Conservation (phyloP, 2,113 vertebrate species). For the Sorex araneus region DNA sequence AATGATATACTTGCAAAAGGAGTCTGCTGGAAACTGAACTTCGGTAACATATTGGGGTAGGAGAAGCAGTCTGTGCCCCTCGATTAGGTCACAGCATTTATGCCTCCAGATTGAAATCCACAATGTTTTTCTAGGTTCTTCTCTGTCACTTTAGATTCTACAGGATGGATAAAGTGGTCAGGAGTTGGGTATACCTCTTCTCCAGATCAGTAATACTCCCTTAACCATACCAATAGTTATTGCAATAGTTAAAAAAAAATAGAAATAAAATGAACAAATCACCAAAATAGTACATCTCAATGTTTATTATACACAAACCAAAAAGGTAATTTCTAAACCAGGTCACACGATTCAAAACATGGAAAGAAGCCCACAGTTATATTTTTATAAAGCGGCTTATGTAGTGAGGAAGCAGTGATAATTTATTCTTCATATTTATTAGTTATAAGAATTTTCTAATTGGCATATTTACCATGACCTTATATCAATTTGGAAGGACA, state of each 20-base stretch:
- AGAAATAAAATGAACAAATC: no score
- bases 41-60: no score
- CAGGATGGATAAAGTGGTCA: neutral
- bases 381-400: neutral
- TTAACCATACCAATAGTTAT: no score
- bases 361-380: neutral
- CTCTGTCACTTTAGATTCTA: neutral
- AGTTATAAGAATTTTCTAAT: neutral
- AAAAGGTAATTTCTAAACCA: no score
- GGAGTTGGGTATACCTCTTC: neutral
- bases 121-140: accelerated
- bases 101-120: no score
- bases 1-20: no score
- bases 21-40: neutral
- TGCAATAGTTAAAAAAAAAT: no score
- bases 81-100: no score
- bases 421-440: neutral
- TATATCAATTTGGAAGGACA: neutral
- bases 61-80: neutral
- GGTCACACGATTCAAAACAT: neutral
- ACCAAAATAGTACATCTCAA: no score
- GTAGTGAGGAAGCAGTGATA: neutral
- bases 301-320: no score
- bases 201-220: neutral
- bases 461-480: neutral